These are phyloP conservation scores for Cryptoleucopteryx plumbea DNA, from an alignment of 2,113 vertebrate species.

Conservation along the genomic window DNA sequence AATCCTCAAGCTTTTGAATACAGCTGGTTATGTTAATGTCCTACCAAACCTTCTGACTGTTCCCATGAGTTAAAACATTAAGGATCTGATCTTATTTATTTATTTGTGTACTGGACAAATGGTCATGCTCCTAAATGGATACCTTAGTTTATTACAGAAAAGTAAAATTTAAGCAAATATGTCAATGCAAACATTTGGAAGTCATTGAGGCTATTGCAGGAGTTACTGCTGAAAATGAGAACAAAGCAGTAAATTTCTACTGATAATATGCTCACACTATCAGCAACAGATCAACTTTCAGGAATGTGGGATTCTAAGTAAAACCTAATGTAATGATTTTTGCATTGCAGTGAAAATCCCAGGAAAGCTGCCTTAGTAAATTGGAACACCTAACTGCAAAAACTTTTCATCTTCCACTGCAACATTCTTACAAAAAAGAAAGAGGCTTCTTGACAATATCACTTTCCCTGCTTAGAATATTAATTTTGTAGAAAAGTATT, in stretches of 20 bases:
- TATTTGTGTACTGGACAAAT: background rate
- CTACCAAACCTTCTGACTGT: background rate
- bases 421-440: background rate
- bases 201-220: background rate
- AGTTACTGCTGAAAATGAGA: background rate
- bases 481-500: background rate
- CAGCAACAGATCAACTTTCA: background rate
- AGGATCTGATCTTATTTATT: background rate
- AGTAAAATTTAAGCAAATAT: background rate
- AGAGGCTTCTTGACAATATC: background rate
- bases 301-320: background rate
- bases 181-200: background rate
- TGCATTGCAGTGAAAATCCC: background rate
- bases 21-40: background rate
- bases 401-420: background rate
- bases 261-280: background rate
- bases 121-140: background rate
- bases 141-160: background rate
- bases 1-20: background rate
- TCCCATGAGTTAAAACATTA: background rate
- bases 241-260: background rate
- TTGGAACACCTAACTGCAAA: background rate
- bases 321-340: background rate
- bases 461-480: background rate
- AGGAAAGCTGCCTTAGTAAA: background rate